phyloP scores from a whole-genome alignment of 2,888 invertebrate species.

The Molanna angustata region DNA sequence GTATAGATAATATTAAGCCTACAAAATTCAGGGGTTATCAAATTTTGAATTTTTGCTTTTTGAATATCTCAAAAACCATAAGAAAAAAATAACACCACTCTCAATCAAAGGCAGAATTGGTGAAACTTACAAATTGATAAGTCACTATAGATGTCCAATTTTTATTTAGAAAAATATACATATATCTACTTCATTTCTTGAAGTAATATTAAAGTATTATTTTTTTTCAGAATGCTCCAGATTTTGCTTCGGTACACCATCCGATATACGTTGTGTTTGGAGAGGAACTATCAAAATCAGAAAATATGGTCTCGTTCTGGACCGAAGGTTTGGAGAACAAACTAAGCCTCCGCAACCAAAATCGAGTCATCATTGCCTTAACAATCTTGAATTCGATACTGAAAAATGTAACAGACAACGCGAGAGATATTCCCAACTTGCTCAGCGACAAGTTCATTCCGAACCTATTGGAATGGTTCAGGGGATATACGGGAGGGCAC shows the following conservation, averaged over 20 bases:
- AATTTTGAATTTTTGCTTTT: too few relatives aligned
- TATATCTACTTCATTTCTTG: too few relatives aligned
- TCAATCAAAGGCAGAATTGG: too few relatives aligned
- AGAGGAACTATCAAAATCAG: conserved; percentile 51
- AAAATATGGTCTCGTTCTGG: conserved; percentile 58
- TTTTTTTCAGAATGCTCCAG: conserved; percentile 57
- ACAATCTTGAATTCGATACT: conserved; percentile 59
- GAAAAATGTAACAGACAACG: conserved; percentile 48
- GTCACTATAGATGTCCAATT: too few relatives aligned
- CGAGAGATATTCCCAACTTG: conserved; percentile 53
- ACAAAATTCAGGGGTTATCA: too few relatives aligned
- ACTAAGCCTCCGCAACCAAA: conserved; percentile 50
- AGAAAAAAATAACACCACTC: too few relatives aligned
- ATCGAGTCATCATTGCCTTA: conserved; percentile 59
- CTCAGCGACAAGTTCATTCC: conserved; percentile 64
- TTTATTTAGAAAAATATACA: too few relatives aligned
- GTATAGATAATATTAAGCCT: too few relatives aligned
- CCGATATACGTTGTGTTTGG: conserved; percentile 64
- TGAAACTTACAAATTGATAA: too few relatives aligned
- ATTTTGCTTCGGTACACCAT: conserved; percentile 57
- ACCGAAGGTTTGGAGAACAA: conserved; percentile 49
- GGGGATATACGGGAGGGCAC: conserved; percentile 55
- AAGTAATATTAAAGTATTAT: conserved; percentile 3
- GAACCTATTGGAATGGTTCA: conserved; percentile 62
- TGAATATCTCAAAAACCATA: too few relatives aligned